Percentiles rank a stretch among this genome's conserved stretches.
phyloP scores from a whole-genome alignment of 1,140 invertebrate species.

The Temnothorax nylanderi region DNA sequence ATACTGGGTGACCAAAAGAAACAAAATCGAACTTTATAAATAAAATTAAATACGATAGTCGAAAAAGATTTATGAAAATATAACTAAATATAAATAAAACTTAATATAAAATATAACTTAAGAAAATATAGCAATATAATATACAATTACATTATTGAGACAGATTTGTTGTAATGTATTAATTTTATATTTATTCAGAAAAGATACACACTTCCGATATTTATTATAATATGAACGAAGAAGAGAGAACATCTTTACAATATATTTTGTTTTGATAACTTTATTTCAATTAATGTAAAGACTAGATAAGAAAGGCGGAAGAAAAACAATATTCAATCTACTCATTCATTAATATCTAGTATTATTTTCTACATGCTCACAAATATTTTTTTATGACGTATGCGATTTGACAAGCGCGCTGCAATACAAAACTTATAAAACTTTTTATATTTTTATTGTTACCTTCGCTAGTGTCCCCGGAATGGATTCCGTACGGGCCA shows the following conservation, averaged over 20 bases:
- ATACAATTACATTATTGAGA: not conserved
- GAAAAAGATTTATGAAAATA: not conserved
- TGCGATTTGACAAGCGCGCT: not conserved
- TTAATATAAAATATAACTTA: no score
- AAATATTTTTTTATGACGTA: not conserved
- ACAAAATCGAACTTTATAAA: not conserved
- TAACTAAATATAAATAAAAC: not conserved
- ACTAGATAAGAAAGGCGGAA: not conserved
- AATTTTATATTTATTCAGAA: not conserved
- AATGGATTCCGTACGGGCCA: not conserved
- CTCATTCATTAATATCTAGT: not conserved
- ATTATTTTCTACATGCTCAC: not conserved
- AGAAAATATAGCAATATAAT: not conserved
- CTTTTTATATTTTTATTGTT: not conserved
- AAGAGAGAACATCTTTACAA: not conserved
- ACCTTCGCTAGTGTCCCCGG: not conserved
- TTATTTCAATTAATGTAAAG: not conserved
- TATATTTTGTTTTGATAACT: not conserved
- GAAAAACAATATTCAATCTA: not conserved
- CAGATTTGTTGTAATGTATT: not conserved
- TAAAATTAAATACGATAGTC: not conserved
- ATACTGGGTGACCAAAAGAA: constrained; percentile 52
- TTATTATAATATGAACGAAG: not conserved
- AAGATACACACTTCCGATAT: not conserved
- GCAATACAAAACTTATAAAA: not conserved